phyloP scores from a whole-genome alignment of 2,113 vertebrate genomes.

The Caranx melampygus region DNA sequence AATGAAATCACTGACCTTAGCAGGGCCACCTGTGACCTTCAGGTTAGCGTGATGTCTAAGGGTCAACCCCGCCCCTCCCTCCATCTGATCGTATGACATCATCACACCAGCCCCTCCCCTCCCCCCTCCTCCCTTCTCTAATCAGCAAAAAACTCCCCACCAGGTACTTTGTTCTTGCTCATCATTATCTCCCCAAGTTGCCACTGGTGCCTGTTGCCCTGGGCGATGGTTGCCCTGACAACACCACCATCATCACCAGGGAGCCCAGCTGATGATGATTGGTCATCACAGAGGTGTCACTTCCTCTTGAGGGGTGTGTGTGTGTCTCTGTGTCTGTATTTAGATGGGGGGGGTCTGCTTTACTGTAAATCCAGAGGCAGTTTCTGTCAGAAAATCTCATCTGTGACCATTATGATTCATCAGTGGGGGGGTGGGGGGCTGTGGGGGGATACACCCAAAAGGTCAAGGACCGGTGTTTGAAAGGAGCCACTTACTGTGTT shows the following conservation, averaged over 20 bases:
- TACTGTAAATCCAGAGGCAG: constrained; percentile 23
- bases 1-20: not conserved
- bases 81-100: constrained; percentile 1
- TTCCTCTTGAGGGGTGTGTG: constrained; percentile 45
- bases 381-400: not conserved
- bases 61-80: constrained; percentile 2
- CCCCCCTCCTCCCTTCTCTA: not conserved
- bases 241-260: constrained; percentile 63
- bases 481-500: constrained; percentile 5
- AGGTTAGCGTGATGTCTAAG: constrained; percentile 2
- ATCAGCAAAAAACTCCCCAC: constrained; percentile 22
- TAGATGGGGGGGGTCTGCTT: not conserved
- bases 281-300: constrained; percentile 72
- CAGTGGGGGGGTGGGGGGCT: no score
- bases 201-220: constrained; percentile 61
- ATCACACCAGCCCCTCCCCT: constrained; percentile 6
- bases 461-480: not conserved
- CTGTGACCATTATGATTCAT: no score
- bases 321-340: no score
- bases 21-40: not conserved
- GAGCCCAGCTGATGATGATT: constrained; percentile 74
- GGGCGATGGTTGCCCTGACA: constrained; percentile 74
- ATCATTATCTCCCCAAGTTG: constrained; percentile 46
- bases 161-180: constrained; percentile 55
- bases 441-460: not conserved